phyloP scores from a whole-genome alignment of 2,113 vertebrate species.

The Lonchura striata region DNA sequence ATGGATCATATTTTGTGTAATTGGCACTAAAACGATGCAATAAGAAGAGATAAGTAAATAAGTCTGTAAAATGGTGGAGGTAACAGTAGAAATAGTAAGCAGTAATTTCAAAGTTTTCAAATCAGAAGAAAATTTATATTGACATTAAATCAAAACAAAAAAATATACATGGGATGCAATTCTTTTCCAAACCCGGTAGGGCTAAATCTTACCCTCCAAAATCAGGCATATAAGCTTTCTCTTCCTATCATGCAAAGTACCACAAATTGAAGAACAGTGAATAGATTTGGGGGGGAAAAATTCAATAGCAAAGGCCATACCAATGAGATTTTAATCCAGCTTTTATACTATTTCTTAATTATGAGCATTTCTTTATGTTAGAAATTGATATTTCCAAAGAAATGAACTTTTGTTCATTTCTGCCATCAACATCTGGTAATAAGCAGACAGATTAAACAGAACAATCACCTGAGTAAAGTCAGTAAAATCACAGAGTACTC shows the following conservation, averaged over 20 bases:
- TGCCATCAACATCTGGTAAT: background rate
- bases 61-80: conserved; percentile 15
- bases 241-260: background rate
- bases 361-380: background rate
- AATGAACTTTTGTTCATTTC: background rate
- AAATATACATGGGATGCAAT: background rate
- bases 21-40: conserved; percentile 38
- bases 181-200: background rate
- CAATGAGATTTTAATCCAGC: background rate
- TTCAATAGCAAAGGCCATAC: background rate
- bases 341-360: background rate
- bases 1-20: conserved; percentile 54
- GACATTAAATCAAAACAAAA: conserved; percentile 27
- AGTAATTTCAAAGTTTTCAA: conserved; percentile 45
- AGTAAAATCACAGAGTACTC: background rate
- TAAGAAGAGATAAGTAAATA: conserved; percentile 49
- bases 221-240: background rate
- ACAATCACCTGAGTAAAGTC: background rate
- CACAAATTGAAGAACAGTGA: accelerated
- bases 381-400: background rate
- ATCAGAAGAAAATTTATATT: conserved; percentile 23
- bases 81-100: conserved; percentile 46
- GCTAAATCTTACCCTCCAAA: background rate
- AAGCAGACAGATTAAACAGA: background rate
- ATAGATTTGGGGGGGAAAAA: accelerated